Evolutionary conservation across 2,888 invertebrate species (phyloP).

Genomic region (Cryptocephalus primarius): DNA sequence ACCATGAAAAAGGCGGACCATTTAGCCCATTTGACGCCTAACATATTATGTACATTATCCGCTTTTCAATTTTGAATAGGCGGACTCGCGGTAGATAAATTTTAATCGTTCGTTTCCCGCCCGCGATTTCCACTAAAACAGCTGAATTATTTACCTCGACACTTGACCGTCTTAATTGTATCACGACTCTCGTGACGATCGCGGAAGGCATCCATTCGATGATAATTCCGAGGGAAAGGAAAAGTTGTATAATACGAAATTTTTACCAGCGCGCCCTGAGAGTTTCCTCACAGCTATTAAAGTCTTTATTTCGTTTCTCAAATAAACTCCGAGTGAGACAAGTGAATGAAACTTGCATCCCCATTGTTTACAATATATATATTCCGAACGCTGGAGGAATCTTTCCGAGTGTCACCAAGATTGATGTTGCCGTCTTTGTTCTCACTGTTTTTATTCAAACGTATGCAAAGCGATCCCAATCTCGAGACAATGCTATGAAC

Average conservation of each 20-base stretch:
- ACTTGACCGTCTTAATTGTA: no score
- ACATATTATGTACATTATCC: background rate
- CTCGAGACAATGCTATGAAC: slow-evolving; percentile 11
- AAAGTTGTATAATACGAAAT: no score
- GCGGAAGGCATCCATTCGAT: no score
- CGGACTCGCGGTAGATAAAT: background rate
- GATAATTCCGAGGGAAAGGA: no score
- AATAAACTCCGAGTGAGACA: no score
- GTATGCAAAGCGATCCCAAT: slow-evolving; percentile 16
- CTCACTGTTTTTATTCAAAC: slow-evolving; percentile 20
- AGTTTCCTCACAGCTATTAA: no score
- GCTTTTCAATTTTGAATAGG: background rate
- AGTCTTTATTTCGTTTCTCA: no score
- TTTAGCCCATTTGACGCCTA: slow-evolving; percentile 5
- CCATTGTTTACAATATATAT: background rate
- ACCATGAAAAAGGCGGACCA: slow-evolving; percentile 2
- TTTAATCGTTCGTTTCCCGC: background rate
- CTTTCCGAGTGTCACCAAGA: slow-evolving; percentile 16
- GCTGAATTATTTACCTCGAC: no score
- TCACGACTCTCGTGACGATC: no score
- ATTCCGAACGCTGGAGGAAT: slow-evolving; percentile 1
- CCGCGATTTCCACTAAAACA: no score
- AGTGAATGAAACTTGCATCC: no score
- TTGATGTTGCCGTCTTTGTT: slow-evolving; percentile 17
- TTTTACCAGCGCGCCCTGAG: no score